phyloP scores from a whole-genome alignment of 2,888 invertebrate genomes.

The Erebia epiphron region DNA sequence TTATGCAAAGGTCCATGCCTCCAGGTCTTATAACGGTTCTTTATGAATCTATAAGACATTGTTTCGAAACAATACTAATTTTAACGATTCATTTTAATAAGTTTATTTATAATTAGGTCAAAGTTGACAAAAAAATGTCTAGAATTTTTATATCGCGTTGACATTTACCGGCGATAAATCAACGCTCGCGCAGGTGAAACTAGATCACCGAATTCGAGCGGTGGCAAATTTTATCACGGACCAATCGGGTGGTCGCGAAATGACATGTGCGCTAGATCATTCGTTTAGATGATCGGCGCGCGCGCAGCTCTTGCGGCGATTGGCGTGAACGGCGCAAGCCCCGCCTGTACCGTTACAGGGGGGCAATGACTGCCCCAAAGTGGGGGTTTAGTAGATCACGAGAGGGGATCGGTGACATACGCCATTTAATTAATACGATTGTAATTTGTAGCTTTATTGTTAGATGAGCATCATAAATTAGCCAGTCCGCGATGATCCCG shows the following conservation, averaged over 20 bases:
- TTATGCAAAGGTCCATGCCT: constrained; percentile 39
- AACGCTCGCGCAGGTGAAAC: constrained; percentile 47
- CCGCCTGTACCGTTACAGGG: constrained; percentile 81
- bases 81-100: constrained; percentile 25
- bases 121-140: constrained; percentile 54
- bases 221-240: constrained; percentile 61
- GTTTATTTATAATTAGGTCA: constrained; percentile 51
- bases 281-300: constrained; percentile 75
- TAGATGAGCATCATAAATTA: constrained; percentile 29
- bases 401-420: constrained; percentile 71
- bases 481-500: constrained; percentile 26
- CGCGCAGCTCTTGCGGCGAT: constrained; percentile 69
- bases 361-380: constrained; percentile 76
- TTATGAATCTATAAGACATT: constrained; percentile 25
- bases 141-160: constrained; percentile 47
- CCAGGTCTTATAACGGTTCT: constrained; percentile 40
- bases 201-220: constrained; percentile 68
- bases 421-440: constrained; percentile 71
- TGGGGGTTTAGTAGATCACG: constrained; percentile 74
- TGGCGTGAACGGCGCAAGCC: constrained; percentile 73
- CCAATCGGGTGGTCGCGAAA: constrained; percentile 77
- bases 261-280: constrained; percentile 80
- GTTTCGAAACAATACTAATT: constrained; percentile 25
- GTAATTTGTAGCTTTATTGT: constrained; percentile 43
- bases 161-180: constrained; percentile 55